Evolutionary conservation across 2,113 vertebrate genomes (phyloP).

Genomic region (Cryptomyrus ogoouensis): DNA sequence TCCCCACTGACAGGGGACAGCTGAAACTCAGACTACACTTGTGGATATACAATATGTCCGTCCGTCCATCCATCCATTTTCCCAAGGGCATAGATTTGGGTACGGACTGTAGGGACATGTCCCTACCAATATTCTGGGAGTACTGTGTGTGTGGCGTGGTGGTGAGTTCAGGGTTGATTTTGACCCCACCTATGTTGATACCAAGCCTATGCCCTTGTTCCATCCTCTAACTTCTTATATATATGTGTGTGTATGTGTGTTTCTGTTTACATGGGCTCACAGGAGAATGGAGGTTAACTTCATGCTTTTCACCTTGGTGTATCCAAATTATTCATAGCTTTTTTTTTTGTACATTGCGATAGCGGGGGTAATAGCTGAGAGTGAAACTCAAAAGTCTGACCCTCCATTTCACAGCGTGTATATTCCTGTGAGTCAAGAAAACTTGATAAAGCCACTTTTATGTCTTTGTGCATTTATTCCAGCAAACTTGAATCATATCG

Average conservation of each 20-base stretch:
- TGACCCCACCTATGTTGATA: neutral
- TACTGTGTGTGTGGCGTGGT: neutral
- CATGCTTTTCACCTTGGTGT: neutral
- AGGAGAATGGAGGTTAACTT: neutral
- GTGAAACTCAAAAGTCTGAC: neutral
- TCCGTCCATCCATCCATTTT: neutral
- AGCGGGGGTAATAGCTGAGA: neutral
- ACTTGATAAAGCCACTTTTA: neutral
- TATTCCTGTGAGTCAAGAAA: neutral
- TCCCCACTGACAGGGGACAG: neutral
- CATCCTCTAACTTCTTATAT: neutral
- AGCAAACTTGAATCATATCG: neutral
- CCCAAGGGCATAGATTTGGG: neutral
- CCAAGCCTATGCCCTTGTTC: neutral
- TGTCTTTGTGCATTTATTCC: neutral
- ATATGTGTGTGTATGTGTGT: too few species aligned
- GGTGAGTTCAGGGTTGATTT: neutral
- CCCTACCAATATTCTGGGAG: neutral
- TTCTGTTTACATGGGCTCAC: neutral
- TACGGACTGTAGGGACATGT: neutral
- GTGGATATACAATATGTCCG: neutral
- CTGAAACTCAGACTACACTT: neutral
- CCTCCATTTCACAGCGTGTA: neutral
- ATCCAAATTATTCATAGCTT: neutral
- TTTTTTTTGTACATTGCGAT: neutral